Conservation (phyloP, 2,113 vertebrate species). For the Asarcornis scutulata region DNA sequence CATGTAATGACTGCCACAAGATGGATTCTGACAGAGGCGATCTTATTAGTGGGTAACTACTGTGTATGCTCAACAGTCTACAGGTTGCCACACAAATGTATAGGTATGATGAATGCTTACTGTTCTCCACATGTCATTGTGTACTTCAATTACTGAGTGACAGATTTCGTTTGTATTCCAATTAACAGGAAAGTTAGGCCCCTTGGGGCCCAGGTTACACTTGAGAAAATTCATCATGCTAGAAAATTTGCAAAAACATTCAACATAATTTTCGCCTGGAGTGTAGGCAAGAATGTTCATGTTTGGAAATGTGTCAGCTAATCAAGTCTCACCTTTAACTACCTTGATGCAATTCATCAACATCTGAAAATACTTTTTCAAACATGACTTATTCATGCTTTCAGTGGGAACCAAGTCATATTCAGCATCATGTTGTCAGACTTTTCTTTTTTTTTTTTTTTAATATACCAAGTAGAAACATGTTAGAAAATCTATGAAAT, state of each 20-base stretch:
- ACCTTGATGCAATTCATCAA: conserved; percentile 50
- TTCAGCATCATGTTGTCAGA: not conserved
- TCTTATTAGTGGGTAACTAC: not conserved
- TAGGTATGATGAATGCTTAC: not conserved
- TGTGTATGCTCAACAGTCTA: not conserved
- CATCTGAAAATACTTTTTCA: conserved; percentile 32
- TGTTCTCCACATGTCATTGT: conserved; percentile 5
- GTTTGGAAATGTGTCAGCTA: conserved; percentile 57
- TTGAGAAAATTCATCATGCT: conserved; percentile 44
- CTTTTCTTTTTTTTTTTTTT: not conserved
- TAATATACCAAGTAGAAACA: not conserved
- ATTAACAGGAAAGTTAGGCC: conserved; percentile 34
- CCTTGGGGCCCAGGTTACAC: conserved; percentile 1
- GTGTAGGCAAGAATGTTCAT: conserved; percentile 55
- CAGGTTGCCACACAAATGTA: not conserved
- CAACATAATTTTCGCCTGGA: conserved; percentile 41
- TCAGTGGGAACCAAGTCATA: conserved; percentile 27
- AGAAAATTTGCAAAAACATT: conserved; percentile 39
- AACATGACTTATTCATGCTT: conserved; percentile 36
- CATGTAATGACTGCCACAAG: not conserved
- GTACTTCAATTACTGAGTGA: conserved; percentile 40
- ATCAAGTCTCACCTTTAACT: conserved; percentile 62
- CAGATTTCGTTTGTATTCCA: conserved; percentile 56
- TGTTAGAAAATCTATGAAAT: conserved; percentile 10
- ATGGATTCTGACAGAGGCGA: not conserved